Evolutionary conservation across 2,797 vertebrate genomes (phyloP).

Genomic region (Lophotriccus pileatus): DNA sequence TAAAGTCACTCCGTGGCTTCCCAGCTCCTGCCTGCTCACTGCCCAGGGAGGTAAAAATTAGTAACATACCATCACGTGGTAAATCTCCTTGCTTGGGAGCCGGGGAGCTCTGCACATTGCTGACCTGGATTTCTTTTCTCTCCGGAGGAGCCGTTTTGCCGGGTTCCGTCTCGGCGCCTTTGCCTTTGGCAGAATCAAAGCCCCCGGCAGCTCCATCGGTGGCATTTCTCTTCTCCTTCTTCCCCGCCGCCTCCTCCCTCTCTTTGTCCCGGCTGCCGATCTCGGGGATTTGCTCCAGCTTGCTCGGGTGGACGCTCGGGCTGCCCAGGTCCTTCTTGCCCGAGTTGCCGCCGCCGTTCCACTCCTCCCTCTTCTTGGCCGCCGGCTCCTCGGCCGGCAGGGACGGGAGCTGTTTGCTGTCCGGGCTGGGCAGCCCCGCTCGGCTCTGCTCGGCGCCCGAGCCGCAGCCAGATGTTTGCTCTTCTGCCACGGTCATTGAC

Average conservation of each 20-base stretch:
- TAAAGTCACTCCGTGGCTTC: background rate
- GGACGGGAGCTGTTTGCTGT: background rate
- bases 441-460: background rate
- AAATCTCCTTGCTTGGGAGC: slow-evolving; percentile 49
- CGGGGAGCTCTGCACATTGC: slow-evolving; percentile 21
- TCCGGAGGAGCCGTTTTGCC: background rate
- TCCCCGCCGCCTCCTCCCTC: background rate
- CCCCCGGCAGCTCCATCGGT: background rate
- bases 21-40: background rate
- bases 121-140: slow-evolving; percentile 65
- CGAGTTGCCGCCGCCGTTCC: background rate
- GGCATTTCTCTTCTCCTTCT: background rate
- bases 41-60: slow-evolving; percentile 65
- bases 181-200: background rate
- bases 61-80: slow-evolving; percentile 74
- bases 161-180: background rate
- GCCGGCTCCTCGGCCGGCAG: slow-evolving; percentile 24
- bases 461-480: slow-evolving; percentile 74
- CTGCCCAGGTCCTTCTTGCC: slow-evolving; percentile 42
- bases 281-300: slow-evolving; percentile 77
- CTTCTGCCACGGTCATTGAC: slow-evolving; percentile 85
- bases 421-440: background rate
- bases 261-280: slow-evolving; percentile 41
- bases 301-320: slow-evolving; percentile 52
- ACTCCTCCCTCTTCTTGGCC: slow-evolving; percentile 47